phyloP scores from a whole-genome alignment of 2,797 vertebrate genomes.

The Peromyscus eremicus region DNA sequence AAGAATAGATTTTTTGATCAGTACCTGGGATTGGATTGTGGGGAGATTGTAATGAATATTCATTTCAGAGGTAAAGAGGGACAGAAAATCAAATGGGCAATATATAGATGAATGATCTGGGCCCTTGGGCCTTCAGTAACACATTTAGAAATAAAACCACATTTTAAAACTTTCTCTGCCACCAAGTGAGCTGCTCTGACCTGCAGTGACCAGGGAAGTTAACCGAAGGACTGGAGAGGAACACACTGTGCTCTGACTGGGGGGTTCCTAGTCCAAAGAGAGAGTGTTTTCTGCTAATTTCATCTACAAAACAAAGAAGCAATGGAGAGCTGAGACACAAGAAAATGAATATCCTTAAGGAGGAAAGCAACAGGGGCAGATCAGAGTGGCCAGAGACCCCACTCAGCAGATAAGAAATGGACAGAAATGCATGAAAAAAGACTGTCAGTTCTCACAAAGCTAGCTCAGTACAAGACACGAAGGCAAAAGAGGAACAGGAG shows the following conservation, averaged over 20 bases:
- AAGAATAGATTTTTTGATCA: background rate
- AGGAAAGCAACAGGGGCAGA: background rate
- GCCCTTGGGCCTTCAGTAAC: background rate
- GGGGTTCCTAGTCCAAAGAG: background rate
- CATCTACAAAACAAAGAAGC: background rate
- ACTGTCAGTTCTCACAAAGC: background rate
- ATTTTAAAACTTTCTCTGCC: background rate
- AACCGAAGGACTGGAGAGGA: background rate
- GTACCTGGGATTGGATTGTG: background rate
- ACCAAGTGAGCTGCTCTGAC: background rate
- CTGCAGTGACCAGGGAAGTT: background rate
- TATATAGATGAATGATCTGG: background rate
- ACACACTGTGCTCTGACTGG: background rate
- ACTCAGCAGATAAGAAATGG: background rate
- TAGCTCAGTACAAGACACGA: background rate
- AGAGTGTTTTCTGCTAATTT: background rate
- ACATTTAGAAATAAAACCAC: slow-evolving; percentile 26
- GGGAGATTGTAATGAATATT: background rate
- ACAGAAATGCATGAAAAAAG: background rate
- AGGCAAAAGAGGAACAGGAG: background rate
- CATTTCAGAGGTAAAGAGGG: background rate
- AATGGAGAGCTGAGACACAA: background rate
- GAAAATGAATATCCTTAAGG: background rate
- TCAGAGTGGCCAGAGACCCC: background rate
- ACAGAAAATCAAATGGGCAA: background rate